Evolutionary conservation across 2,113 vertebrate species (phyloP).

Genomic region (Lates calcarifer): DNA sequence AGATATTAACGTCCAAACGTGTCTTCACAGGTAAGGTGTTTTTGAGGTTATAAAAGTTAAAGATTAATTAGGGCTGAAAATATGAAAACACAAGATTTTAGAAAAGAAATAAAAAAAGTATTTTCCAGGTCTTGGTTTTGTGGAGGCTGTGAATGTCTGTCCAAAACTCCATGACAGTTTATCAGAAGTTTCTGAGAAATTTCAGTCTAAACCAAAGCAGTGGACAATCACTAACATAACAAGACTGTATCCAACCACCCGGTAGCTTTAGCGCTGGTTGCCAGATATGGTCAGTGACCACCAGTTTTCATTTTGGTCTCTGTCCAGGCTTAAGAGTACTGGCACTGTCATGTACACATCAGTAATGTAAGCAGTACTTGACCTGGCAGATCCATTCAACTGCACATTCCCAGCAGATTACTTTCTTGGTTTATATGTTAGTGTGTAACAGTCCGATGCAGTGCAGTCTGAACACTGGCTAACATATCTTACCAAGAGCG

Average conservation of each 20-base stretch:
- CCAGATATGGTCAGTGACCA: not conserved
- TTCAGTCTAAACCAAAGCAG: not conserved
- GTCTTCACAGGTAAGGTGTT: too few relatives aligned
- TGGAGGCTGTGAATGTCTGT: not conserved
- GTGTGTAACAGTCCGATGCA: too few relatives aligned
- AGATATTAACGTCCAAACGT: too few relatives aligned
- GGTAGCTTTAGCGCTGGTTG: not conserved
- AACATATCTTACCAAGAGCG: constrained; percentile 85
- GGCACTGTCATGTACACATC: not conserved
- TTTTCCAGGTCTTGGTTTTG: too few relatives aligned
- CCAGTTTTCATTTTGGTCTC: not conserved
- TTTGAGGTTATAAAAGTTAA: too few relatives aligned
- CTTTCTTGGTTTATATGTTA: not conserved
- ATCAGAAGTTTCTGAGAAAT: not conserved
- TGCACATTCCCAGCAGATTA: too few relatives aligned
- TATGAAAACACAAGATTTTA: too few relatives aligned
- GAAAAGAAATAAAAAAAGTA: too few relatives aligned
- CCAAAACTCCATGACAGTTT: not conserved
- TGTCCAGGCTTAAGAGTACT: not conserved
- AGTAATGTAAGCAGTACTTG: too few relatives aligned
- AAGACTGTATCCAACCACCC: not conserved
- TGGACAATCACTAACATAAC: not conserved
- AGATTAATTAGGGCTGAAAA: too few relatives aligned
- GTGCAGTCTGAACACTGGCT: not conserved
- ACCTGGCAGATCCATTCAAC: too few relatives aligned